phyloP scores from a whole-genome alignment of 1,140 invertebrate species.

The Plectrocnemia conspersa region DNA sequence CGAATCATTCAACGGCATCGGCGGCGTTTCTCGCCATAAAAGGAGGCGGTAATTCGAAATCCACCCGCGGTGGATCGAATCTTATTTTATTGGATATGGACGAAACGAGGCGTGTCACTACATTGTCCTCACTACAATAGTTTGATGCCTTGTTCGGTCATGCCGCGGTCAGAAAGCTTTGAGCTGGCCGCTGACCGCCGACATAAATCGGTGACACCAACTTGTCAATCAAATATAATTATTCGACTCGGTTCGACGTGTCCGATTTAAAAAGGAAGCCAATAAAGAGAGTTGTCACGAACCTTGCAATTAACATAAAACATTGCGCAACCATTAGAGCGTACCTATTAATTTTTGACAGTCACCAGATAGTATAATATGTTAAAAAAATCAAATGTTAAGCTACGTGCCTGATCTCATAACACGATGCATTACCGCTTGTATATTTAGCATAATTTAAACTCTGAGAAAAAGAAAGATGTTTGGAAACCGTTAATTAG shows the following conservation, averaged over 20 bases:
- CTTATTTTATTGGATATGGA: slow-evolving; percentile 13
- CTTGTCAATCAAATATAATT: slow-evolving; percentile 33
- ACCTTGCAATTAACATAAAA: slow-evolving; percentile 3
- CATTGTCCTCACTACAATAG: slow-evolving; percentile 9
- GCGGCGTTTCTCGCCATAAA: no score
- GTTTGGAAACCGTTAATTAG: no score
- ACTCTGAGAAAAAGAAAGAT: no score
- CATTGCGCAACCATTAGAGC: no score
- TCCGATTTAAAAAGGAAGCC: slow-evolving; percentile 18
- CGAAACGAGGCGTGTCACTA: slow-evolving; percentile 14
- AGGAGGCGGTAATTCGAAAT: neutral
- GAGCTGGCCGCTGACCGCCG: slow-evolving; percentile 16
- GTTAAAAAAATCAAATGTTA: no score
- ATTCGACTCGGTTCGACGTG: slow-evolving; percentile 18
- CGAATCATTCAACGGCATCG: no score
- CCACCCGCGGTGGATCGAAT: slow-evolving; percentile 8
- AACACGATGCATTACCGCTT: no score
- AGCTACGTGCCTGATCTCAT: no score
- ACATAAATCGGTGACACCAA: slow-evolving; percentile 33
- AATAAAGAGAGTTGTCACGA: slow-evolving; percentile 8
- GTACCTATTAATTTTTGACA: no score
- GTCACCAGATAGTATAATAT: no score
- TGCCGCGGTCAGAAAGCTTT: slow-evolving; percentile 9
- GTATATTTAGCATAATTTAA: no score
- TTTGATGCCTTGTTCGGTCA: slow-evolving; percentile 5